Percentiles rank a stretch among this genome's conserved stretches.
Conservation (phyloP, 2,888 invertebrate species). For the Heterodera filipjevi region DNA sequence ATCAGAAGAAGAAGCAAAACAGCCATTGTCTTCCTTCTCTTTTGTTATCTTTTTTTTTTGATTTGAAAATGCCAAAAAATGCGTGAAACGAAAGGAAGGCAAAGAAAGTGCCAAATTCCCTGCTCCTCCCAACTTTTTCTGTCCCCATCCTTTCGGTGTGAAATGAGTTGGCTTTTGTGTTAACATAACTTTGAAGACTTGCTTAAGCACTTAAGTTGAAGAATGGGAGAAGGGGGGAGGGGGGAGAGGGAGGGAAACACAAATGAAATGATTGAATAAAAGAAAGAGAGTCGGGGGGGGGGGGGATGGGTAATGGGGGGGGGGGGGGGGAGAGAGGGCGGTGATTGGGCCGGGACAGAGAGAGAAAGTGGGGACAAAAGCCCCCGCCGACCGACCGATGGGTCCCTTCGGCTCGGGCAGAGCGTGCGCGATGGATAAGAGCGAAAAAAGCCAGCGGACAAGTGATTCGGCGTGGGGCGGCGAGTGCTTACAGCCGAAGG, state of each 20-base stretch:
- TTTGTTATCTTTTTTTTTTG: no score
- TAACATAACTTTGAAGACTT: neutral
- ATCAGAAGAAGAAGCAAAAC: neutral
- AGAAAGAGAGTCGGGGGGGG: neutral
- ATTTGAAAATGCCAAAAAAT: no score
- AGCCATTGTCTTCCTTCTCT: neutral
- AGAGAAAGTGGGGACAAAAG: neutral
- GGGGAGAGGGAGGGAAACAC: neutral
- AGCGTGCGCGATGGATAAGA: slow-evolving; percentile 8
- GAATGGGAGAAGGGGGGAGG: neutral
- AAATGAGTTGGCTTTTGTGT: slow-evolving; percentile 2
- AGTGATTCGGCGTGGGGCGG: slow-evolving; percentile 1
- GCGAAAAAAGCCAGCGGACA: slow-evolving; percentile 10
- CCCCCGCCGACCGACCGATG: neutral
- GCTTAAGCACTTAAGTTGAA: slow-evolving; percentile 7
- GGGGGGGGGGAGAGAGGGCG: neutral
- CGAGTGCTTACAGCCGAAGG: neutral
- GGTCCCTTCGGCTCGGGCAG: neutral
- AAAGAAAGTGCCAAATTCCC: neutral
- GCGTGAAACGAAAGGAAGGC: neutral
- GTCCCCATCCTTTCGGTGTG: neutral
- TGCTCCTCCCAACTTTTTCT: neutral
- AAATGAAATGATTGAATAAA: neutral
- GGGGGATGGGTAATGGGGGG: neutral
- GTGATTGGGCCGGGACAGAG: neutral